Percentiles rank a stretch among this genome's conserved stretches.
phyloP scores from a whole-genome alignment of 2,888 invertebrate genomes.

The Steromphala cineraria region DNA sequence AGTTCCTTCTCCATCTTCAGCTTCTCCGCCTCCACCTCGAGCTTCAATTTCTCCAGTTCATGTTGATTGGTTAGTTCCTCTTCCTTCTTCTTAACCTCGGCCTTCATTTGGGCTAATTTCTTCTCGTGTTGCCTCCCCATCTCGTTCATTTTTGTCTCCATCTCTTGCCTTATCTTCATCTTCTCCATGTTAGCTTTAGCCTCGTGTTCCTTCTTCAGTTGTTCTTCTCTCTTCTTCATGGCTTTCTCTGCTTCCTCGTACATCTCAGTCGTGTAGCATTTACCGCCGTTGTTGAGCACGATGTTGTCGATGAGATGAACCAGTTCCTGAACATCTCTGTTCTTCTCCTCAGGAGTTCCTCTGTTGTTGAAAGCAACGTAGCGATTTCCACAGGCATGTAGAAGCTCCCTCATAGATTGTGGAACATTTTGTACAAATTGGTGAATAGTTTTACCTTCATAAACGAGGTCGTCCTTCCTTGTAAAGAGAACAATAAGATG shows the following conservation, averaged over 20 bases:
- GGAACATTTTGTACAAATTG: constrained; percentile 25
- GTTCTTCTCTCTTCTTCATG: constrained; percentile 20
- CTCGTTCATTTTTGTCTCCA: neutral
- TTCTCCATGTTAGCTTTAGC: neutral
- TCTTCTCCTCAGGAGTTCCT: constrained; percentile 9
- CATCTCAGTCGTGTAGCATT: constrained; percentile 28
- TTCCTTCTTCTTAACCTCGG: too few relatives aligned
- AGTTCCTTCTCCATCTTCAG: too few relatives aligned
- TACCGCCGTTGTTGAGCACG: constrained; percentile 23
- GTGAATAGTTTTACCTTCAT: neutral
- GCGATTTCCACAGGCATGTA: constrained; percentile 22
- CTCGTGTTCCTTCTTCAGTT: neutral
- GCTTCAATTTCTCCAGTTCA: neutral
- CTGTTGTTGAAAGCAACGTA: constrained; percentile 30
- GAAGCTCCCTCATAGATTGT: neutral
- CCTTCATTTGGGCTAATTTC: too few relatives aligned
- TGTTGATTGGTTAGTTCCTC: neutral
- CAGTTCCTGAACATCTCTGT: constrained; percentile 24
- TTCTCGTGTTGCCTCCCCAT: neutral
- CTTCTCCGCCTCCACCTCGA: too few relatives aligned
- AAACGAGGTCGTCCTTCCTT: constrained; percentile 28
- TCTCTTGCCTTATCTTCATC: neutral
- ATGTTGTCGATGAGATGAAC: constrained; percentile 26
- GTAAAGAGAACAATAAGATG: constrained; percentile 33
- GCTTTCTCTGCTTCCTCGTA: constrained; percentile 27